Conservation (phyloP, 2,113 vertebrate genomes). For the Smithornis capensis region DNA sequence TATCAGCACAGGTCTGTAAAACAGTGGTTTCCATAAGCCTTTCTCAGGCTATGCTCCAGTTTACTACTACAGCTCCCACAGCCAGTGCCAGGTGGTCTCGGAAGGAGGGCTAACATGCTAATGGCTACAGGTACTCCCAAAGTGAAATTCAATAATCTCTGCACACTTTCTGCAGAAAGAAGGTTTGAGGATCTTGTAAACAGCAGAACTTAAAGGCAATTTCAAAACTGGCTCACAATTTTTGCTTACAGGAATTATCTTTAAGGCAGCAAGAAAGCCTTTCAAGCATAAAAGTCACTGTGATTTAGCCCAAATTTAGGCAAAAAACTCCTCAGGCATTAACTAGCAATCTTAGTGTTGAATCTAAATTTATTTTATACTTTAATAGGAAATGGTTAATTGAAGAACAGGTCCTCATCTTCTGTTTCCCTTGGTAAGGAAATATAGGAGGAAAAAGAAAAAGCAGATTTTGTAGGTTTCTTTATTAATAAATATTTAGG, state of each 20-base stretch:
- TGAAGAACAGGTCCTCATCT: background rate
- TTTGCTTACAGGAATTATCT: background rate
- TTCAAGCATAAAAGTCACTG: background rate
- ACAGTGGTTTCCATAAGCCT: background rate
- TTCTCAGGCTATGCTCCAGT: background rate
- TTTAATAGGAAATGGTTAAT: background rate
- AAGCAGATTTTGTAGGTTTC: background rate
- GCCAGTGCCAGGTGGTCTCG: fast-evolving
- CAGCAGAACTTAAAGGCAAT: background rate
- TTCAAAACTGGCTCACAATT: background rate
- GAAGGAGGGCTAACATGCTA: background rate
- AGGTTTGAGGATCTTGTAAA: background rate
- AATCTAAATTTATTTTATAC: background rate
- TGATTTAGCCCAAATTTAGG: background rate
- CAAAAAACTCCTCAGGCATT: background rate
- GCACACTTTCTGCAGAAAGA: background rate
- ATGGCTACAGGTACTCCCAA: background rate
- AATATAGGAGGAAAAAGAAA: background rate
- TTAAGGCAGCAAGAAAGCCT: background rate
- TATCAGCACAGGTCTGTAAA: background rate
- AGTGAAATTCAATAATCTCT: background rate
- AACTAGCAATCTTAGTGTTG: background rate
- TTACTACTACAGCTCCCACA: background rate
- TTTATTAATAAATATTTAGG: background rate
- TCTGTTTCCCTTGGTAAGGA: background rate